Conservation (phyloP, 2,113 vertebrate genomes). For the Apus apus region DNA sequence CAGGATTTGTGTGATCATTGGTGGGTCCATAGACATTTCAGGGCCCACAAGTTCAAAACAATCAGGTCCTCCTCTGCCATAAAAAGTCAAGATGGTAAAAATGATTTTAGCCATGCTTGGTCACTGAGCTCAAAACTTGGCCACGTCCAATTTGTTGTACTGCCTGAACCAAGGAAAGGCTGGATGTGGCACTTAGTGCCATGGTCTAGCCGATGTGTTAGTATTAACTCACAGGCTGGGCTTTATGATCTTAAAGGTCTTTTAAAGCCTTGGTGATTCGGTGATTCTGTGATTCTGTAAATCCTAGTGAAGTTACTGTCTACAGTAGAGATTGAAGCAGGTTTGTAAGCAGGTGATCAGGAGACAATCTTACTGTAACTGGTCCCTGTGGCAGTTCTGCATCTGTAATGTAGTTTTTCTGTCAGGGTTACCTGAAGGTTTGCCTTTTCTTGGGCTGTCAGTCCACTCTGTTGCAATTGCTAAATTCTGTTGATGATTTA, state of each 20-base stretch:
- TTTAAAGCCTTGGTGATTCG: too few relatives aligned
- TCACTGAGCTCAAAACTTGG: neutral
- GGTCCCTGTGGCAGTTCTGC: neutral
- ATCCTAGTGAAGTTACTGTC: neutral
- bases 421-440: neutral
- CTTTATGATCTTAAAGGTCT: too few relatives aligned
- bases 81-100: neutral
- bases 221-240: too few relatives aligned
- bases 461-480: neutral
- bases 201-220: too few relatives aligned
- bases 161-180: neutral
- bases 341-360: neutral
- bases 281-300: too few relatives aligned
- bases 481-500: neutral
- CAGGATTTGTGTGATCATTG: neutral
- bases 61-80: neutral
- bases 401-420: neutral
- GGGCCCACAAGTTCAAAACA: too few relatives aligned
- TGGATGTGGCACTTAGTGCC: too few relatives aligned
- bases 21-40: fast-evolving
- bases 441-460: neutral
- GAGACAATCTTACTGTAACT: neutral
- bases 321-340: neutral
- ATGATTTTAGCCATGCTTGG: neutral
- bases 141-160: neutral